Base-by-base conservation (phyloP, 2,797 vertebrate genomes). In the Sebastes nivosus region DNA sequence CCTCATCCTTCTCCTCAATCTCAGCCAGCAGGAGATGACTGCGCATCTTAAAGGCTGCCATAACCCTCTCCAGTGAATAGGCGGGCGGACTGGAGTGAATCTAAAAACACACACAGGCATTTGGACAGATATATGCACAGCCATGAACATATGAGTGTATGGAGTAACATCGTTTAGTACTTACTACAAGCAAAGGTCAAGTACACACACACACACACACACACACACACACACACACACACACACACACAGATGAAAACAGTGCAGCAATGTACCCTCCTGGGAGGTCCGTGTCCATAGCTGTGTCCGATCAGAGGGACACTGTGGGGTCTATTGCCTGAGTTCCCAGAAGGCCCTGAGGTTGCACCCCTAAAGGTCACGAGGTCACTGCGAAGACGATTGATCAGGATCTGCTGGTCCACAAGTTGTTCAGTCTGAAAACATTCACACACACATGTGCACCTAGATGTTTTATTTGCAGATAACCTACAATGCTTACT, bases 401-500 rank as follows among this genome's bases (percentile, higher is more conserved):
- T 93, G 80, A 97, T 96, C 72, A 96, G 76, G 78, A 97, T 93
- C 87, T 97, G 96, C 86, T 97, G 97, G 82, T 97, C 96, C 88
- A 97, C 95, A 90, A 98, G 94, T 89, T 97, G 97, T 84, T 97
- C 97, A 72, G 92, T 96, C 97, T 99, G 88, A 83, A 66, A 63
- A 77, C 64, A 85, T 55, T 60, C 18, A 67, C 75, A 94, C 4
- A 79, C 4, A 79, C 9, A 72, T 11, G 20, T 55, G 24, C 16
- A 42, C 11, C 14, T 1, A 54, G 18, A 14, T 2, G 7, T 29
- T 72, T 58, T 29, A 52, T 30, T 34, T 22, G 12, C 34, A 22
- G 52, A 36, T 36, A 11, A 27, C 3, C 4, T 20, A 29, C 3
- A 63, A 38, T 27, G 18, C 3, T 27, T 2, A 36, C n/a, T 30